Percentiles rank a stretch among this genome's conserved stretches.
These are phyloP conservation scores for Pseudobourletiella spinata DNA, from an alignment of 1,140 invertebrate species.

Conservation along the genomic window DNA sequence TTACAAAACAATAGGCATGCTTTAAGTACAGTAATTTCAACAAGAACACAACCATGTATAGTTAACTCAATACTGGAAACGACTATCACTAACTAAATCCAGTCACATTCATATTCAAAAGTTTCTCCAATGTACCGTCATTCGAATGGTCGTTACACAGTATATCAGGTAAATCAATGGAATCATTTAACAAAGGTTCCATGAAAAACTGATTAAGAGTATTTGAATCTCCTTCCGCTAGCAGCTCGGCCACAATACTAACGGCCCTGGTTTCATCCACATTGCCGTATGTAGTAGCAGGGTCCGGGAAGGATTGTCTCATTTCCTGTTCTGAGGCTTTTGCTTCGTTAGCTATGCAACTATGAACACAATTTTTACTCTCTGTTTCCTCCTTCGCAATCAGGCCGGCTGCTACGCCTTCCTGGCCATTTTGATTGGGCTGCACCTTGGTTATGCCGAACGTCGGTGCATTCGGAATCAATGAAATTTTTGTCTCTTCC, in stretches of 20 bases:
- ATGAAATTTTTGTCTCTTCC: too few relatives aligned
- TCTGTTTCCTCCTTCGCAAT: too few relatives aligned
- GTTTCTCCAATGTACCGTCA: constrained; percentile 18
- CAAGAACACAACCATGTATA: neutral
- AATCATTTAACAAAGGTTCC: neutral
- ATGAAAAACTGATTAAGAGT: neutral
- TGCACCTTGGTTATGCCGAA: too few relatives aligned
- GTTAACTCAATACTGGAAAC: neutral
- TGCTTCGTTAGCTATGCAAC: too few relatives aligned
- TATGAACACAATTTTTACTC: too few relatives aligned
- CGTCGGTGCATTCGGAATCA: too few relatives aligned
- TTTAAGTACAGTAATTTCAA: neutral
- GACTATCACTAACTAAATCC: neutral
- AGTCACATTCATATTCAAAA: constrained; percentile 15
- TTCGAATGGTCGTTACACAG: constrained; percentile 19
- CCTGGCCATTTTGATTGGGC: too few relatives aligned
- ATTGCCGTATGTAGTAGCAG: neutral
- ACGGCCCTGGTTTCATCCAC: neutral
- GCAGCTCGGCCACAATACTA: constrained; percentile 2
- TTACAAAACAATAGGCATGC: neutral
- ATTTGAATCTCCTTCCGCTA: neutral
- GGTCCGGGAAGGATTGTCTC: neutral
- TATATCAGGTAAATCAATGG: constrained; percentile 24
- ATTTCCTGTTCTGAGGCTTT: too few relatives aligned
- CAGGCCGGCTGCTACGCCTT: too few relatives aligned